Base-by-base conservation (phyloP, 2,888 invertebrate genomes). In the Entomobrya multifasciata region DNA sequence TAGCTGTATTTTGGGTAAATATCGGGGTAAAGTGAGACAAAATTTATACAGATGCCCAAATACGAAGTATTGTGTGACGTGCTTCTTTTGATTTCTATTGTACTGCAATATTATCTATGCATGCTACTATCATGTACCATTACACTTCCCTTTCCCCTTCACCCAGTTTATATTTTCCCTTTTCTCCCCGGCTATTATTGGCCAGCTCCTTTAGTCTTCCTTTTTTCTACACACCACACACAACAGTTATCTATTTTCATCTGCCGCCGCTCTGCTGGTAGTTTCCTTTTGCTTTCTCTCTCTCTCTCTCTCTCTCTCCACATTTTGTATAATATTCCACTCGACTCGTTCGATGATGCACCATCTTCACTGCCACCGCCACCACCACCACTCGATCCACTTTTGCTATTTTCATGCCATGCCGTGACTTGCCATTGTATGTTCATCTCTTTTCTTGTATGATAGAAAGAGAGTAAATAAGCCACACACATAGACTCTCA, bases 391-490 rank as follows among this genome's bases (percentile, higher is more conserved):
- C 67, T 70, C 70, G 47, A 70, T 70, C 70, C 70, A 70, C 70
- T 79, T 36, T 77, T 79, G 79, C 79, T 44, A 65, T 79, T 79
- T 79, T 25, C 57, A 62, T 79, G 79, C 79, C 79, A 44, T 62
- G 78, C 62, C 65, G 27, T 79, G 62, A 65, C 79, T 65, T 77
- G 77, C 57, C 77, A 79, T 65, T 65, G 15, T n/a, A n/a, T 49
- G 49, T 15, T 65, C 49, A 44, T 52, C 65, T 79, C 44, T 77
- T 77, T 20, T 77, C 11, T 55, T 57, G n/a, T 30, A 17, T 47
- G 74, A 74, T 8, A 74, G 52, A 74, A 49, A 52, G 52, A 52
- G 70, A 80, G 80, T 80, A 80, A 80, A 80, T 80, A 80, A 80
- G 80, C 67, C 80, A 80, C 67, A 70, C 70, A 80, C 80, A 6